Evolutionary conservation across 23 tunicate genomes (phyloP).

Genomic region (Styela plicata): DNA sequence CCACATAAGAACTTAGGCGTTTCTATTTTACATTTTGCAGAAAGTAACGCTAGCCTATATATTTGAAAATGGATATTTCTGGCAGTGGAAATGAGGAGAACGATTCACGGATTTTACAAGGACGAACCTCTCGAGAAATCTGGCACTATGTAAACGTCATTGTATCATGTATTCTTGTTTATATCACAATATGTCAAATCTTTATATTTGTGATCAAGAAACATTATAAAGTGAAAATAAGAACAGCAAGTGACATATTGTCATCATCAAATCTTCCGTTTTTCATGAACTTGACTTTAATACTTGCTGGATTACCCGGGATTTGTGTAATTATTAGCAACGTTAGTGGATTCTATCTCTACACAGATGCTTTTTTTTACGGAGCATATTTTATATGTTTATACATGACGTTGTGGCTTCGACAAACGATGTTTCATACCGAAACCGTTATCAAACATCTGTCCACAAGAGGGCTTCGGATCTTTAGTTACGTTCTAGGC

Average conservation of each 20-base stretch:
- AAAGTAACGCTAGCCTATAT: no score
- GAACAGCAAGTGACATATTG: background rate
- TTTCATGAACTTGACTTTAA: background rate
- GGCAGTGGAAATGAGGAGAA: no score
- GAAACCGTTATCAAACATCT: background rate
- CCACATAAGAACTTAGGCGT: no score
- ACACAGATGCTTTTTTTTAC: no score
- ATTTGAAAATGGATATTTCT: no score
- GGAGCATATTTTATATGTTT: no score
- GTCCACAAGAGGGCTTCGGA: background rate
- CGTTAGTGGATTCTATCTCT: no score
- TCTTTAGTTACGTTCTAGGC: background rate
- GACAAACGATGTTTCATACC: background rate
- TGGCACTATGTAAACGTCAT: no score
- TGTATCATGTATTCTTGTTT: background rate
- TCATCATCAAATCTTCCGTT: background rate
- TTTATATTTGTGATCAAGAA: background rate
- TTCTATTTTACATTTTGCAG: no score
- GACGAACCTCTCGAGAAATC: no score
- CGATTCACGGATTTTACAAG: no score
- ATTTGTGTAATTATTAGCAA: no score
- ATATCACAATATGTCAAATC: background rate
- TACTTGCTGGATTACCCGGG: background rate
- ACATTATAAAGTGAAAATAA: background rate
- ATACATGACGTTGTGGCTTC: background rate